Evolutionary conservation across 1,140 invertebrate species (phyloP).

Genomic region (Rhyzopertha dominica): DNA sequence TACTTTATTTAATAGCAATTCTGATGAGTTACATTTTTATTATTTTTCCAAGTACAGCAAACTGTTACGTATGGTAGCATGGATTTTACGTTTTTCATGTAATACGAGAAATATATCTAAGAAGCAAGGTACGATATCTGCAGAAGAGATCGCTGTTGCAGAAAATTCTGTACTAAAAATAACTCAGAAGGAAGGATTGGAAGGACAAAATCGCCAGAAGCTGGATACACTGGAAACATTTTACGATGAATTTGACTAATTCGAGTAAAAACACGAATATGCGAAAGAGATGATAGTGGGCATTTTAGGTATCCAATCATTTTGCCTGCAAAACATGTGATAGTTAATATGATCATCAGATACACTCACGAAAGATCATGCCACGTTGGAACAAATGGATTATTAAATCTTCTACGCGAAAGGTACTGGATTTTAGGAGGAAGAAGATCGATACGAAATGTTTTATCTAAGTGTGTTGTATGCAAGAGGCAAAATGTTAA

Average conservation of each 20-base stretch:
- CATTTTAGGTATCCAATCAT: constrained; percentile 7
- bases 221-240: not conserved
- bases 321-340: constrained; percentile 5
- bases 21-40: no score
- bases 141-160: no score
- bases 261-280: not conserved
- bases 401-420: constrained; percentile 4
- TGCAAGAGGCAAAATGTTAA: constrained; percentile 22
- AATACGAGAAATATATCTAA: no score
- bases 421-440: constrained; percentile 15
- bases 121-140: no score
- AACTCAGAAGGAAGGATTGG: not conserved
- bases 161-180: no score
- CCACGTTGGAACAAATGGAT: constrained; percentile 6
- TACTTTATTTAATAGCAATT: no score
- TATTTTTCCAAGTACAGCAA: no score
- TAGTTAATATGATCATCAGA: not conserved
- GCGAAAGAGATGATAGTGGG: not conserved
- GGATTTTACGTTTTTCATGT: no score
- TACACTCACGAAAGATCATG: constrained; percentile 2
- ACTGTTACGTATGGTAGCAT: no score
- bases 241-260: constrained; percentile 8
- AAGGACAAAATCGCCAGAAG: not conserved
- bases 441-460: not conserved
- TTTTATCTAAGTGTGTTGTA: not conserved